phyloP scores from a whole-genome alignment of 2,888 invertebrate species.

The Parnassius mnemosyne region DNA sequence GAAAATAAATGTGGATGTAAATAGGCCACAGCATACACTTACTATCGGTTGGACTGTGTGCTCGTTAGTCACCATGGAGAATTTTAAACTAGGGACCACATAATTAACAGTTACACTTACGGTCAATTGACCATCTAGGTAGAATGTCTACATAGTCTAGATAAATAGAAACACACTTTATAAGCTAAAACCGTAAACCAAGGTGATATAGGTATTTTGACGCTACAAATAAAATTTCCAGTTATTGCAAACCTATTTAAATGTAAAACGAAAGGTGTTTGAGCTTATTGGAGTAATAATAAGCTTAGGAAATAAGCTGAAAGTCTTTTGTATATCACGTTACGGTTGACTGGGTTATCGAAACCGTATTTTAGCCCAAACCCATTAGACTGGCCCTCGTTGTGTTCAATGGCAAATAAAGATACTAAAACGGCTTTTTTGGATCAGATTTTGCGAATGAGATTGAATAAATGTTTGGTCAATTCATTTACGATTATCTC shows the following conservation, averaged over 20 bases:
- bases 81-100: too few relatives aligned
- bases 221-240: neutral
- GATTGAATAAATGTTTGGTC: slow-evolving; percentile 15
- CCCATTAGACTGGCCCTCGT: slow-evolving; percentile 18
- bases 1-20: too few relatives aligned
- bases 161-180: too few relatives aligned
- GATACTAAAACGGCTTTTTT: slow-evolving; percentile 13
- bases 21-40: too few relatives aligned
- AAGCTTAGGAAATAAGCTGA: slow-evolving; percentile 19
- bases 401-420: slow-evolving; percentile 16
- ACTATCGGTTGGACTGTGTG: too few relatives aligned
- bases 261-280: slow-evolving; percentile 7
- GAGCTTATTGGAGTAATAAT: slow-evolving; percentile 17
- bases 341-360: slow-evolving; percentile 15
- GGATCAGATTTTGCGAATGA: slow-evolving; percentile 10
- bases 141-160: too few relatives aligned
- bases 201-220: neutral
- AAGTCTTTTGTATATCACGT: slow-evolving; percentile 7
- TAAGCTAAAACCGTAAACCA: too few relatives aligned
- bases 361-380: slow-evolving; percentile 21
- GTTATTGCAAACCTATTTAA: slow-evolving; percentile 10
- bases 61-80: too few relatives aligned
- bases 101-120: too few relatives aligned
- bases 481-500: slow-evolving; percentile 16
- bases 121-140: too few relatives aligned